Evolutionary conservation across 2,888 invertebrate species (phyloP), one percentile per base, ranked within the genome.

Genomic region (Nomada ruficornis): DNA sequence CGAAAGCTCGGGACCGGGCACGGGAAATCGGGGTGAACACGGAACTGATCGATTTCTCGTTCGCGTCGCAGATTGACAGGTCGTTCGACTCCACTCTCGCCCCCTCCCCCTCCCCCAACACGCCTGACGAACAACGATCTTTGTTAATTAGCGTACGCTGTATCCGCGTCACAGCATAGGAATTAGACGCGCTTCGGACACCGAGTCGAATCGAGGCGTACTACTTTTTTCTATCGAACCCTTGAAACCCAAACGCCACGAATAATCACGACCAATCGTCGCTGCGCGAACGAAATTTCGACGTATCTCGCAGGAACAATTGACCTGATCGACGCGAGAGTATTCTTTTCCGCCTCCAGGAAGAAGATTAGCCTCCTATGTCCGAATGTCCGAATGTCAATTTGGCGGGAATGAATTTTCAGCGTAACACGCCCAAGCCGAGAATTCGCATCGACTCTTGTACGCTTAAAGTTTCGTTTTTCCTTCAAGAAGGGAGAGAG

Each of bases 111-210:
- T 1, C 26, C 2, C 52, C 55, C 13, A 10, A 42, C 15, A 47
- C 80, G 26, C 65, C 63, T 73, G 68, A 64, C 68, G 57, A 52
- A 76, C 69, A 62, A 57, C 80, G 80, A 79, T 79, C 80, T 42
- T 62, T 36, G 64, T 73, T 79, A 70, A 80, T 71, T 71, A 62
- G 65, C 36, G 23, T 26, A 7, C 29, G 20, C 20, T 47, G 15
- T 50, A 67, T 65, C 65, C 47, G 65, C 80, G 60, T 36, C 70
- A 65, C 70, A 44, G 20, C 54, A 18, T 65, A 77, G 44, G 64
- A 44, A 26, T 57, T 52, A 64, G 63, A 9, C 57, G 55, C 77
- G 77, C 50, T 64, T 77, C n/a, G 70, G 15, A 42, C 36, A 36
- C 36, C 36, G 36, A 36, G 47, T 62, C 60, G 59, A 20, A 62